These are phyloP conservation scores for Tetragonula clypearis DNA, from an alignment of 1,140 invertebrate species.

Conservation along the genomic window DNA sequence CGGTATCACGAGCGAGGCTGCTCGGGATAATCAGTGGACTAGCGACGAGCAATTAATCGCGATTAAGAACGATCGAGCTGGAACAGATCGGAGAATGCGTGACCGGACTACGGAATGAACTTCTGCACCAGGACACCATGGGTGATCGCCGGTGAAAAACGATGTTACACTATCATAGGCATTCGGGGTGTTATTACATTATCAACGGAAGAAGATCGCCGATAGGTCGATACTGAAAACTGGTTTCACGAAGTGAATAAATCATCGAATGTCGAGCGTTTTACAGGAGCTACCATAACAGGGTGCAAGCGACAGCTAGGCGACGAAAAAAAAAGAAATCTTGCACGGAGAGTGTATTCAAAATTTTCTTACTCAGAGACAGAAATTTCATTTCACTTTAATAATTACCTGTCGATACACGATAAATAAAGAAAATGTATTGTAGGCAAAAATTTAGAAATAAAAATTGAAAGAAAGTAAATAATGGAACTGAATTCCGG, in stretches of 20 bases:
- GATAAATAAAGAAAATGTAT: too few species aligned
- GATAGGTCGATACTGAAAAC: background rate
- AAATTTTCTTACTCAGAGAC: too few species aligned
- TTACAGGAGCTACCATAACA: background rate
- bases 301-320: background rate
- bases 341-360: too few species aligned
- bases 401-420: too few species aligned
- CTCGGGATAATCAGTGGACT: background rate
- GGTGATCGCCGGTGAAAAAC: background rate
- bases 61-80: slow-evolving; percentile 4
- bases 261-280: background rate
- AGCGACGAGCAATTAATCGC: background rate
- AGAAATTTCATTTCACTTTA: too few species aligned
- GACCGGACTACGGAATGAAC: background rate
- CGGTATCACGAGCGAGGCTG: background rate
- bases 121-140: background rate
- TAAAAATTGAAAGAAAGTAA: too few species aligned
- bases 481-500: too few species aligned
- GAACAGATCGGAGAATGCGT: background rate
- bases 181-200: background rate
- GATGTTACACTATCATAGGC: background rate
- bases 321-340: too few species aligned
- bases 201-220: background rate
- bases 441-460: too few species aligned
- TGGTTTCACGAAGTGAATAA: background rate